Percentiles rank a stretch among this genome's conserved stretches.
phyloP scores from a whole-genome alignment of 2,797 vertebrate species.

The Propithecus perrieri region DNA sequence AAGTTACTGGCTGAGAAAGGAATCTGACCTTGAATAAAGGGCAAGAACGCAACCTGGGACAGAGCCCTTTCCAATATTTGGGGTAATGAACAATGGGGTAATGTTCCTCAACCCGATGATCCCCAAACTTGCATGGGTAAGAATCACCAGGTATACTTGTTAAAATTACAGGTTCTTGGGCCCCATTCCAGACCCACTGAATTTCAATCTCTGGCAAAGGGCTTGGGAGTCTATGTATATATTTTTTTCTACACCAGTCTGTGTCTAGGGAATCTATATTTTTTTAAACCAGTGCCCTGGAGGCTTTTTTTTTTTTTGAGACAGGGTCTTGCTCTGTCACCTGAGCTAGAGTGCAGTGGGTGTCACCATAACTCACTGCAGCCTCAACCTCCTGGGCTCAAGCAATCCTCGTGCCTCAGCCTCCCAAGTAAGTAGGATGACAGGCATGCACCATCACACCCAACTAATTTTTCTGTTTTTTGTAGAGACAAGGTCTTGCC shows the following conservation, averaged over 20 bases:
- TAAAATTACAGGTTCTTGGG: not conserved
- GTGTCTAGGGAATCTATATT: not conserved
- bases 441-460: not conserved
- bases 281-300: not conserved
- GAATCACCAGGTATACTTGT: not conserved
- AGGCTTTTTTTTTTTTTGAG: not conserved
- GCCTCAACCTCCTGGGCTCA: not conserved
- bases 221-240: not conserved
- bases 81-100: not conserved
- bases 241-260: not conserved
- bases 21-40: not conserved
- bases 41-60: not conserved
- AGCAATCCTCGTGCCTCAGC: not conserved
- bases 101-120: not conserved
- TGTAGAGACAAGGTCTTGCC: not conserved
- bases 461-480: not conserved
- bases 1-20: not conserved
- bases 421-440: not conserved
- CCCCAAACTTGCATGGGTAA: not conserved
- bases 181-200: not conserved
- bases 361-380: not conserved
- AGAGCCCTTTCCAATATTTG: not conserved
- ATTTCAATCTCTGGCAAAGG: not conserved
- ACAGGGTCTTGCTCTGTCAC: not conserved
- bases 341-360: not conserved